Evolutionary conservation across 1,140 invertebrate species (phyloP).

Genomic region (Rhyacophila brunnea): DNA sequence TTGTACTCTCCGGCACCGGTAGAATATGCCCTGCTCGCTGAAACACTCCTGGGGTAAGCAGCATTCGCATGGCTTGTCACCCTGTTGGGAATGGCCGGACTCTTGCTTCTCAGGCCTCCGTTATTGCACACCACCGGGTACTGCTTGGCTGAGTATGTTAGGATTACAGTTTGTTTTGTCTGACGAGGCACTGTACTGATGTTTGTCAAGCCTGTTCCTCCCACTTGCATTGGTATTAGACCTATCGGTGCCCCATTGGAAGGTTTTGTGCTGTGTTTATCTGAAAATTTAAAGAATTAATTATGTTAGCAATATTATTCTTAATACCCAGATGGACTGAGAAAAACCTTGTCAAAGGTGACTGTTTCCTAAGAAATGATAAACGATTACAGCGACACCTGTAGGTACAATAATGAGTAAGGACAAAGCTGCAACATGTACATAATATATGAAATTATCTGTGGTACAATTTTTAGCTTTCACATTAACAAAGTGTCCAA

Average conservation of each 20-base stretch:
- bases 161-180: constrained; percentile 51
- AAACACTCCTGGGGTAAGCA: constrained; percentile 25
- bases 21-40: constrained; percentile 26
- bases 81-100: constrained; percentile 21
- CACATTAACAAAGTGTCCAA: too few relatives aligned
- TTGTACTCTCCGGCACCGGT: constrained; percentile 30
- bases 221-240: constrained; percentile 26
- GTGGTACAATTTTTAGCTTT: too few relatives aligned
- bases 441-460: too few relatives aligned
- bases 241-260: constrained; percentile 10
- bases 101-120: constrained; percentile 25
- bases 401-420: too few relatives aligned
- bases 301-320: too few relatives aligned
- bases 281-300: constrained; percentile 7
- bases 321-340: too few relatives aligned
- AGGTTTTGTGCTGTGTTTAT: constrained; percentile 17
- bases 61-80: constrained; percentile 14
- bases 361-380: too few relatives aligned
- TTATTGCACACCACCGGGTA: constrained; percentile 29
- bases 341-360: too few relatives aligned
- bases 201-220: constrained; percentile 37
- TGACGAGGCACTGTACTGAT: constrained; percentile 42
- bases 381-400: too few relatives aligned
- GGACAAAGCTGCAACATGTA: too few relatives aligned
- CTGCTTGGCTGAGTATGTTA: constrained; percentile 51